These are phyloP conservation scores for Agrypnia vestita DNA, from an alignment of 1,140 invertebrate genomes.

Conservation along the genomic window DNA sequence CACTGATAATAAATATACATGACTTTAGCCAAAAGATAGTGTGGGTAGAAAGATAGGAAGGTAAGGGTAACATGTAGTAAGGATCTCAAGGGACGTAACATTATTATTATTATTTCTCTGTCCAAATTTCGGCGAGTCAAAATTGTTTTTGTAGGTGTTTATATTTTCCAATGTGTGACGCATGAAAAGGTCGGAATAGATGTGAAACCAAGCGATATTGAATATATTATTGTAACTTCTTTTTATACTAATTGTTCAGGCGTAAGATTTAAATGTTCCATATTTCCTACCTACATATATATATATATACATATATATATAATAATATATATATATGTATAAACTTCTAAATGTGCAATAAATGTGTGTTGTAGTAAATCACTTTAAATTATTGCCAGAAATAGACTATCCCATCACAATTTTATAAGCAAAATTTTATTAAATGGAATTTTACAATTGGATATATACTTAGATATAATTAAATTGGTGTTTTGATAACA, in stretches of 20 bases:
- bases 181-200: conserved; percentile 45
- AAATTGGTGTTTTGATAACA: conserved; percentile 46
- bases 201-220: conserved; percentile 59
- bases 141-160: conserved; percentile 25
- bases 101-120: conserved; percentile 45
- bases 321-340: conserved; percentile 55
- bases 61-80: conserved; percentile 43
- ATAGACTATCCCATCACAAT: conserved; percentile 38
- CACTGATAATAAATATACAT: conserved; percentile 56
- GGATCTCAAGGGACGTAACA: conserved; percentile 58
- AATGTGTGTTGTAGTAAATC: conserved; percentile 73
- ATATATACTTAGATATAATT: conserved; percentile 34
- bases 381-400: conserved; percentile 56
- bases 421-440: conserved; percentile 47
- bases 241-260: conserved; percentile 53
- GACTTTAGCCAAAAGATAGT: conserved; percentile 37
- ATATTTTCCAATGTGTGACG: conserved; percentile 36
- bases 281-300: conserved; percentile 53
- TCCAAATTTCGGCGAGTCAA: conserved; percentile 6
- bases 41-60: conserved; percentile 7
- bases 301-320: no score
- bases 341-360: conserved; percentile 75
- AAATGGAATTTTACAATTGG: conserved; percentile 40
- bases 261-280: conserved; percentile 58
- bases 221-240: conserved; percentile 38